Evolutionary conservation across 2,888 invertebrate genomes (phyloP).

Genomic region (Drosophila subquinaria): DNA sequence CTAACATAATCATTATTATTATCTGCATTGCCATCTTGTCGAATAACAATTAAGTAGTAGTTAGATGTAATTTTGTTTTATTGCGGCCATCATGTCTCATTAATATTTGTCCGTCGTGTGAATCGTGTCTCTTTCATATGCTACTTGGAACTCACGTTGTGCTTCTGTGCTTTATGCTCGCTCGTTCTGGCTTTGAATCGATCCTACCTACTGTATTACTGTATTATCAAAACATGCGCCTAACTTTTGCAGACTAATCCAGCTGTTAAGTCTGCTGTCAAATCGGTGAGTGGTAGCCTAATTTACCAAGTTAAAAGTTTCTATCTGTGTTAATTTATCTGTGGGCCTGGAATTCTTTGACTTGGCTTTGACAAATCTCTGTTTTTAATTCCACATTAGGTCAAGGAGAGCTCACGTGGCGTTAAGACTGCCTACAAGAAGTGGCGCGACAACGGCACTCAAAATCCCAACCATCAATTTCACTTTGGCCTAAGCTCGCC

Average conservation of each 20-base stretch:
- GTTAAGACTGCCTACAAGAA: slow-evolving; percentile 92
- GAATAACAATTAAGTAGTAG: slow-evolving; percentile 45
- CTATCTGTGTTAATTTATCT: slow-evolving; percentile 1
- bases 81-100: slow-evolving; percentile 41
- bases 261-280: slow-evolving; percentile 96
- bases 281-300: slow-evolving; percentile 91
- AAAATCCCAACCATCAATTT: slow-evolving; percentile 73
- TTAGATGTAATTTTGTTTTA: slow-evolving; percentile 35
- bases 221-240: slow-evolving; percentile 56
- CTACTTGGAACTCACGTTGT: slow-evolving; percentile 71
- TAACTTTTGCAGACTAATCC: slow-evolving; percentile 93
- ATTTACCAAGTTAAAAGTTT: slow-evolving; percentile 6
- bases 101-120: slow-evolving; percentile 42
- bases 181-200: slow-evolving; percentile 33
- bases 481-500: slow-evolving; percentile 83
- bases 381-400: slow-evolving; percentile 85
- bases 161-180: slow-evolving; percentile 64
- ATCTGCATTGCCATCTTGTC: slow-evolving; percentile 60
- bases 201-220: slow-evolving; percentile 29
- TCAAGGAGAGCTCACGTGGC: slow-evolving; percentile 91
- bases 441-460: slow-evolving; percentile 86
- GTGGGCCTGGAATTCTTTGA: not conserved
- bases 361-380: not conserved
- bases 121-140: slow-evolving; percentile 68
- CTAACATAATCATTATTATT: slow-evolving; percentile 16